Base-by-base conservation (phyloP, 2,797 vertebrate species). In the Staurois parvus region DNA sequence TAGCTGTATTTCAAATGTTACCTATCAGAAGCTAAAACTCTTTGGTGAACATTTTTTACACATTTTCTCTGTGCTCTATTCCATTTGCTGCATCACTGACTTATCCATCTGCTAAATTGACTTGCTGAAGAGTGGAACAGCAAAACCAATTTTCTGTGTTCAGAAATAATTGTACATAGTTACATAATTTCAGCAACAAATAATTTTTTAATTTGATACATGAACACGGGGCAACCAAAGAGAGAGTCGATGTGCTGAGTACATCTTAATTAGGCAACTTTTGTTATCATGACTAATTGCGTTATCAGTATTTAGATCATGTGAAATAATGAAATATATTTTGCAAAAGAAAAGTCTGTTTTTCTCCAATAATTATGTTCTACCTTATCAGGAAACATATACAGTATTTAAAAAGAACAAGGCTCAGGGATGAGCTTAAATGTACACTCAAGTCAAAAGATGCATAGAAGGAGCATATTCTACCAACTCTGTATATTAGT, bases 11-110 rank as follows among this genome's bases (percentile, higher is more conserved):
- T 59, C 21, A 24, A 59, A 59, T 17, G 48, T 17, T 52, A 24
- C 52, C 52, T 10, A 45, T 73, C 15, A 28, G 40, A 73, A 29
- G 26, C 29, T 13, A 7, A 15, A 40, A 8, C 28, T 29, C 12
- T 40, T 26, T 42, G 26, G 17, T 48, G 15, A 10, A 52, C 11
- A 13, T 40, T 48, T 73, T 48, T 6, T 12, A 13, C n/a, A 28
- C 26, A 73, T 45, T 45, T 73, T 45, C 26, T 74, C 42, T 48
- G 6, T 74, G 42, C 26, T 74, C 28, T 11, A 74, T 52, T 74
- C 10, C 24, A 48, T 52, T 29, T 52, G 29, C 15, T 15, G 24
- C 42, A 29, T 19, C 17, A 74, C 28, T 48, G 72, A 74, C 42
- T 66, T 29, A 29, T 74, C 42, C 26, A 29, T 74, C 72, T 52